Evolutionary conservation across 2,888 invertebrate genomes (phyloP).

Genomic region (Hirtodrosophila confusa): DNA sequence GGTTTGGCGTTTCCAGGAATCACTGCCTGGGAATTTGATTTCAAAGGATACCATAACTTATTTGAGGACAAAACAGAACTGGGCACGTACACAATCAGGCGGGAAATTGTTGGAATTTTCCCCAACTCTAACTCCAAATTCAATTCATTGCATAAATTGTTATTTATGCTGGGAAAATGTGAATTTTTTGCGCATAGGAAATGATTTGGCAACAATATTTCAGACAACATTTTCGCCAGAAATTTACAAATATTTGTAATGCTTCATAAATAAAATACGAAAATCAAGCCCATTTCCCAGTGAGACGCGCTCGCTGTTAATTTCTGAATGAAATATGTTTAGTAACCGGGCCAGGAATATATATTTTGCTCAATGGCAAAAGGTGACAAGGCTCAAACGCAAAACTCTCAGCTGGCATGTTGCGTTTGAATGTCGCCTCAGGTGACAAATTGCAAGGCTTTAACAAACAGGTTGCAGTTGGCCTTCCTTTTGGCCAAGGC

Average conservation of each 20-base stretch:
- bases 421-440: constrained; percentile 73
- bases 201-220: constrained; percentile 55
- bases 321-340: constrained; percentile 57
- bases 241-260: constrained; percentile 57
- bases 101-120: constrained; percentile 20
- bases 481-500: constrained; percentile 38
- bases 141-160: constrained; percentile 56
- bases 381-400: constrained; percentile 43
- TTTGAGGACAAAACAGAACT: constrained; percentile 10
- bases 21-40: constrained; percentile 14
- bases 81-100: constrained; percentile 45
- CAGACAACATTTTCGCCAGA: constrained; percentile 67
- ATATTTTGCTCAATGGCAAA: constrained; percentile 46
- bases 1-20: constrained; percentile 41
- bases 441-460: constrained; percentile 71
- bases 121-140: constrained; percentile 6
- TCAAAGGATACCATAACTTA: constrained; percentile 15
- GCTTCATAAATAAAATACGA: constrained; percentile 28
- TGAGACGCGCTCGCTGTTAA: constrained; percentile 6
- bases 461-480: constrained; percentile 48
- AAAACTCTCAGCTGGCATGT: constrained; percentile 63
- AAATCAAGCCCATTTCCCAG: constrained; percentile 46
- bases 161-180: constrained; percentile 18
- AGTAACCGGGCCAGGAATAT: constrained; percentile 27
- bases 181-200: constrained; percentile 59